Base-by-base conservation (phyloP, 2,888 invertebrate genomes). In the Drosophila heteroneura region DNA sequence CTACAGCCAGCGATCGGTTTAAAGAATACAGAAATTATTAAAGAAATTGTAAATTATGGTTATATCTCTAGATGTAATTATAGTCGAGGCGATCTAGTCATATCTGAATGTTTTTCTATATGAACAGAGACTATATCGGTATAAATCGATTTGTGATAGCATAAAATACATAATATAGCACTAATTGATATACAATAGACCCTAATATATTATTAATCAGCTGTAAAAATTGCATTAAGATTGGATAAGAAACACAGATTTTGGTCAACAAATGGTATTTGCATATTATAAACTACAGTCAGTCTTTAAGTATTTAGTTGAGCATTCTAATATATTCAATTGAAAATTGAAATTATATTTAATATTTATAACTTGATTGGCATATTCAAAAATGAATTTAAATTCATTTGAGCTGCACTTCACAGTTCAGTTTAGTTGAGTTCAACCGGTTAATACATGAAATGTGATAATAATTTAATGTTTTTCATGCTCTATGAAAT, bases 391-490 rank as follows among this genome's bases (percentile, higher is more conserved):
- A 49, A 49, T 28, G 26, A 35, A 47, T 67, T 54, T 32, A 2
- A 14, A 76, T 5, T 10, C 6, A 12, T 19, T 22, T 28, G 26
- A 37, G n/a, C 19, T 32, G 35, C 58, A 41, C 44, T 35, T 60
- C 16, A 26, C 5, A n/a, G 54, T 54, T 67, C 16, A 54, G 33
- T 62, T 4, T 26, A 22, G 54, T 16, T 52, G 47, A 16, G 58
- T 62, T 33, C 37, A 35, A 47, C 51, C 28, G 58, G 41, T 58
- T 33, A 35, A 10, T 35, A 30, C 39, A 59, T 30, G 54, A 33
- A 62, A 33, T 62, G 35, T 30, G 2, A 10, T 28, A n/a, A 22
- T 59, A 58, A 73, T 58, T 59, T 19, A 59, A 54, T 63, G 32
- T 5, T 14, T 35, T 26, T 32, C 22, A 33, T 33, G 44, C 5